These are phyloP conservation scores for Arrhamphus sclerolepis DNA, from an alignment of 2,797 vertebrate genomes.

Conservation along the genomic window DNA sequence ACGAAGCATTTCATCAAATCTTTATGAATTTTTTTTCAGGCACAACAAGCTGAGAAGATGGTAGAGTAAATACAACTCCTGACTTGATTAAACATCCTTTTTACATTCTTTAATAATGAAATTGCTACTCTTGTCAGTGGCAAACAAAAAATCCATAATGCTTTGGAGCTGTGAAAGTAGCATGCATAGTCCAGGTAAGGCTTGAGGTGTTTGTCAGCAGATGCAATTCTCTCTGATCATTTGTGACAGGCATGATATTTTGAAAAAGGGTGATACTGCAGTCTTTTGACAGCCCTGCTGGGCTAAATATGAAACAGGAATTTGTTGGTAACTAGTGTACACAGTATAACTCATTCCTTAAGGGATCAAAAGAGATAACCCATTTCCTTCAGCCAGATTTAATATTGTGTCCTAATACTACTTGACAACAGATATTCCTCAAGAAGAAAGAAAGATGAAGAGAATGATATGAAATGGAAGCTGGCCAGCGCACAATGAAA, in stretches of 20 bases:
- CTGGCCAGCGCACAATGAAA: constrained; percentile 41
- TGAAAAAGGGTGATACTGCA: constrained; percentile 61
- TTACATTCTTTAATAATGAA: constrained; percentile 22
- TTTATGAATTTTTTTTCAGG: neutral
- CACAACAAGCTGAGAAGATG: neutral
- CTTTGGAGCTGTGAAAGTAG: constrained; percentile 38
- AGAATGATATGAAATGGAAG: constrained; percentile 54
- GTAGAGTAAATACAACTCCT: neutral
- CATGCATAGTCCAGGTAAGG: constrained; percentile 43
- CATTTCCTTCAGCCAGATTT: constrained; percentile 52
- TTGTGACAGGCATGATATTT: constrained; percentile 69
- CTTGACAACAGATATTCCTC: constrained; percentile 64
- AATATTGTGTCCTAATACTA: constrained; percentile 62
- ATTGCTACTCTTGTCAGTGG: constrained; percentile 19
- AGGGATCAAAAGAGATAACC: constrained; percentile 48
- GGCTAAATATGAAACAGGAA: constrained; percentile 43
- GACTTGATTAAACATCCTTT: constrained; percentile 21
- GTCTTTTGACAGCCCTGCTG: constrained; percentile 56
- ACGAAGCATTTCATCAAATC: neutral
- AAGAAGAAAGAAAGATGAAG: constrained; percentile 43
- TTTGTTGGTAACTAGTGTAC: constrained; percentile 36
- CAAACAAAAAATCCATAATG: constrained; percentile 13
- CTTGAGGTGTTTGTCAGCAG: constrained; percentile 55
- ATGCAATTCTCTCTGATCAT: constrained; percentile 62
- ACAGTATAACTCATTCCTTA: constrained; percentile 23